These are phyloP conservation scores for Platypus cylindrus DNA, from an alignment of 2,888 invertebrate species.

Conservation along the genomic window DNA sequence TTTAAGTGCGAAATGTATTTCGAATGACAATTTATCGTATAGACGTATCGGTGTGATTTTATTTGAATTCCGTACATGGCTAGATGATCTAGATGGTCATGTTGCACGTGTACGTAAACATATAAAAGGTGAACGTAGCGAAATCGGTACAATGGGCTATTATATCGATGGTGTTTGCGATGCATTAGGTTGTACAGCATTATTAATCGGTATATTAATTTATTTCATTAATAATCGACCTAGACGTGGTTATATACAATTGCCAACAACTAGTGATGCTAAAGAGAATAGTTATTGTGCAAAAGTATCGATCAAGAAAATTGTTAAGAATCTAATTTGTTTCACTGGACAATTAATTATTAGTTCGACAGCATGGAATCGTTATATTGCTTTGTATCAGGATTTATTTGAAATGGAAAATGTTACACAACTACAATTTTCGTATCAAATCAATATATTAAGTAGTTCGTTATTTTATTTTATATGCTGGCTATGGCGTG, in stretches of 20 bases:
- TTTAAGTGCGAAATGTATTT: conserved; percentile 59
- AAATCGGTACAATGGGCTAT: conserved; percentile 69
- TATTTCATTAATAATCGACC: conserved; percentile 63
- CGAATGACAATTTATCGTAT: conserved; percentile 56
- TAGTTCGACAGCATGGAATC: conserved; percentile 71
- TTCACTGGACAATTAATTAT: conserved; percentile 59
- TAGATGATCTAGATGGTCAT: conserved; percentile 79
- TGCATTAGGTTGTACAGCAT: conserved; percentile 58
- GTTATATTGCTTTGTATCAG: conserved; percentile 70
- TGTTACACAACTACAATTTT: conserved; percentile 39
- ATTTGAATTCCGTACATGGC: conserved; percentile 68
- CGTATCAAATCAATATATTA: conserved; percentile 47
- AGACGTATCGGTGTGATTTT: conserved; percentile 62
- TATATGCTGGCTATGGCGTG: conserved; percentile 62
- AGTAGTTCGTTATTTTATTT: conserved; percentile 62
- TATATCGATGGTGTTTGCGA: conserved; percentile 76
- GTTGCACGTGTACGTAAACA: conserved; percentile 67
- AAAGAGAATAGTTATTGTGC: conserved; percentile 49
- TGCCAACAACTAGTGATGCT: conserved; percentile 42
- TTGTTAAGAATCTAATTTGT: conserved; percentile 50
- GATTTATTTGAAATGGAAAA: conserved; percentile 56
- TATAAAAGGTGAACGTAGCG: conserved; percentile 63
- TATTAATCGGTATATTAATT: conserved; percentile 55
- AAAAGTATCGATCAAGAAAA: conserved; percentile 53
- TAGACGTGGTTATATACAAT: conserved; percentile 57